Base-by-base conservation (phyloP, 2,888 invertebrate species). In the Alsophila aescularia region DNA sequence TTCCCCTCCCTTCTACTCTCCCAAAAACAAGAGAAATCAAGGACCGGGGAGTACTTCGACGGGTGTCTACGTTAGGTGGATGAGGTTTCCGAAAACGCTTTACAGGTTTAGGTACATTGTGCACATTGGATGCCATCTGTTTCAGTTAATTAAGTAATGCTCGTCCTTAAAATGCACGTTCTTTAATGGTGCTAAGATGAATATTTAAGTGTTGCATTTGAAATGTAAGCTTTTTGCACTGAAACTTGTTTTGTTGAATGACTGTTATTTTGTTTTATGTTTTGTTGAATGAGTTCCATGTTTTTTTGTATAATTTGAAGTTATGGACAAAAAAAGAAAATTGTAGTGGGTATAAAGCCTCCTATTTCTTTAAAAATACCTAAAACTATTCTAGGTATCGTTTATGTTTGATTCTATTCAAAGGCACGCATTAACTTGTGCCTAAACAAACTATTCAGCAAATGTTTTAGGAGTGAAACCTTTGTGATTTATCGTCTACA, bases 401-500 rank as follows among this genome's bases (percentile, higher is more conserved):
- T 21, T 21, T 27, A 9, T 27, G 9, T 27, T 27, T 8, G 9
- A 2, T 8, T 27, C 9, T 27, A 2, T 3, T 21, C 27, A 27
- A 27, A 27, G 27, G 2, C 27, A 27, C 27, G 9, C n/a, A 2
- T 27, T 6, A 3, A 9, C 9, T 27, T n/a, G n/a, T n/a, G n/a
- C n/a, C 18, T 27, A 27, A 27, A 27, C 27, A 27, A 6, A n/a
- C 8, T 8, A 10, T 1, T 10, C 29, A 8, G 29, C 10, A 10
- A 10, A 2, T 29, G 10, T 29, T 29, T 29, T n/a, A 29, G 3
- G 2, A 8, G 29, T 29, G 10, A 29, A 29, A 37, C 29, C 42
- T 27, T 42, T 29, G 41, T 52, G 52, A 52, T 52, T 31, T 52
- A 52, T 52, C 13, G 52, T 35, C 18, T 12, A 18, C 36, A 47